phyloP scores from a whole-genome alignment of 92 coral and sea anemone species.

The Nematostella vectensis region DNA sequence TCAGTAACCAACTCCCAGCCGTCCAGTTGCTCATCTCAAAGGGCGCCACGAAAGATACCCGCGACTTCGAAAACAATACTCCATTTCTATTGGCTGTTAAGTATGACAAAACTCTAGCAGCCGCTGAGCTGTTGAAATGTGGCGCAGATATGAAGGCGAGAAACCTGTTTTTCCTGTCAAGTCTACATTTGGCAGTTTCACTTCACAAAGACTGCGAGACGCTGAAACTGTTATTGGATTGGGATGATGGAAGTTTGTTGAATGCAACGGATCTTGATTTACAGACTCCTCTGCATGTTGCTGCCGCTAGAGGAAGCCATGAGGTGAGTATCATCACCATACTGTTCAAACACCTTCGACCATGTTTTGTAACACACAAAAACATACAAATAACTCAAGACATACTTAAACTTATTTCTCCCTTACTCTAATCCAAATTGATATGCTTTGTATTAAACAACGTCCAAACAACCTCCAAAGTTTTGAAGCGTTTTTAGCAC shows the following conservation, averaged over 20 bases:
- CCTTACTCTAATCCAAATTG: too few relatives aligned
- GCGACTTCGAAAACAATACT: slow-evolving; percentile 39
- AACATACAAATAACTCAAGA: not conserved
- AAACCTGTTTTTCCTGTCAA: slow-evolving; percentile 20
- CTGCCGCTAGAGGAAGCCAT: slow-evolving; percentile 42
- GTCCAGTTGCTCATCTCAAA: slow-evolving; percentile 44
- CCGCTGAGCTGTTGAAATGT: slow-evolving; percentile 30
- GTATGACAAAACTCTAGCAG: slow-evolving; percentile 39
- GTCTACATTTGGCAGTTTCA: slow-evolving; percentile 54
- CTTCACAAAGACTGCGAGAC: slow-evolving; percentile 7
- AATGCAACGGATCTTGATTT: slow-evolving; percentile 26
- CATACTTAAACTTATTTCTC: not conserved
- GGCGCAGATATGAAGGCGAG: slow-evolving; percentile 57
- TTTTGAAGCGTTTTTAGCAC: too few relatives aligned
- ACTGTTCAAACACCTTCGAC: not conserved
- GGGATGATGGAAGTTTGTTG: slow-evolving; percentile 39
- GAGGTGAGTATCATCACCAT: slow-evolving; percentile 32
- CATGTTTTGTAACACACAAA: too few relatives aligned
- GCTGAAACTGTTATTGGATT: slow-evolving; percentile 39
- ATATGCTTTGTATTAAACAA: too few relatives aligned
- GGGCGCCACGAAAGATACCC: slow-evolving; percentile 40
- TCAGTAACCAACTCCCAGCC: slow-evolving; percentile 20
- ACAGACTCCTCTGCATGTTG: slow-evolving; percentile 48
- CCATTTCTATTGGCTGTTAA: slow-evolving; percentile 55
- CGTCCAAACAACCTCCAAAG: too few relatives aligned